phyloP scores from a whole-genome alignment of 2,797 vertebrate genomes.

The Chromobotia macracanthus region DNA sequence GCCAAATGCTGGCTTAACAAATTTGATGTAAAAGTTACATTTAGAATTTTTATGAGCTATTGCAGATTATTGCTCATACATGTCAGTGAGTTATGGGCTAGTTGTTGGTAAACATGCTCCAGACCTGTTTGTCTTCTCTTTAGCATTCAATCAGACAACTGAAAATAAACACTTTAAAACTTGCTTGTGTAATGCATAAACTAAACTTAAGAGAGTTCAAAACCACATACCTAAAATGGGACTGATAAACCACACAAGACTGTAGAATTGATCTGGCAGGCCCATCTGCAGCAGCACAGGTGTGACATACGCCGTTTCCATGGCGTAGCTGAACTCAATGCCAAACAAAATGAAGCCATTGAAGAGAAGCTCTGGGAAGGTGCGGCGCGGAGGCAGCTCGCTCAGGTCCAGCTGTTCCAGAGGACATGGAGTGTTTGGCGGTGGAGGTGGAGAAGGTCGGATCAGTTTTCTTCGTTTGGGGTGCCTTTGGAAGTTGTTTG shows the following conservation, averaged over 20 bases:
- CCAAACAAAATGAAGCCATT: conserved; percentile 96
- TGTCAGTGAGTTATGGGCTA: too few relatives aligned
- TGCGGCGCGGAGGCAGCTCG: conserved; percentile 85
- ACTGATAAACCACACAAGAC: conserved; percentile 98
- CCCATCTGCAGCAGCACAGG: conserved; percentile 97
- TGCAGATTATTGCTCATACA: neutral
- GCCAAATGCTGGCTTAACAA: neutral
- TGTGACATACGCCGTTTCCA: conserved; percentile 98
- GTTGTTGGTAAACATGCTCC: too few relatives aligned
- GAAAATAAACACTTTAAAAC: too few relatives aligned
- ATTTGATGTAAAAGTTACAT: too few relatives aligned
- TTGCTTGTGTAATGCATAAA: too few relatives aligned
- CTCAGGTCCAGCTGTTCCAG: conserved; percentile 88
- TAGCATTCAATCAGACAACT: too few relatives aligned
- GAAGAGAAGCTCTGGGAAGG: conserved; percentile 89
- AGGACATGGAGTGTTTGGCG: conserved; percentile 94
- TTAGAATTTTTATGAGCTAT: neutral
- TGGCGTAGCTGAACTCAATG: conserved; percentile 97
- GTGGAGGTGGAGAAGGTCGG: conserved; percentile 89
- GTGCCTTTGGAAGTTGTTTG: conserved; percentile 98
- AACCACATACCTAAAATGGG: conserved; percentile 87
- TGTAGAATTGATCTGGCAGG: conserved; percentile 93
- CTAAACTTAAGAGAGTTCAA: neutral
- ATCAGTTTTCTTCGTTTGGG: conserved; percentile 90
- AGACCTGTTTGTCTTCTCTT: too few relatives aligned